These are phyloP conservation scores for Macquaria ambigua DNA, from an alignment of 2,113 vertebrate genomes.

Conservation along the genomic window DNA sequence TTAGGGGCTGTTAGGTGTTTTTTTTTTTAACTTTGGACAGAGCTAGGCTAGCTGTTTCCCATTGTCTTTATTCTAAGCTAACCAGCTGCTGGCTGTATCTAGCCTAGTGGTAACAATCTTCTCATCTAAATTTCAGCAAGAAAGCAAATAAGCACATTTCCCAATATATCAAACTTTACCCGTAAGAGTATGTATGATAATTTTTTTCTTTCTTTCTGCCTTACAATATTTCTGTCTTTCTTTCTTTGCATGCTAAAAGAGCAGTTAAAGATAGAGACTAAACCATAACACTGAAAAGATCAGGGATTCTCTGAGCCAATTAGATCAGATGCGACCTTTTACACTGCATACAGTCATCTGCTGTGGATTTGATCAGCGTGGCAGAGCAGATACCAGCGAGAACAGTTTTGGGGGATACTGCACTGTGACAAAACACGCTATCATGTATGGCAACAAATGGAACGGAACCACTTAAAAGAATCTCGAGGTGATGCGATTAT, in stretches of 20 bases:
- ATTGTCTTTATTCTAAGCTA: neutral
- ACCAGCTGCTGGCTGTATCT: neutral
- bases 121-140: neutral
- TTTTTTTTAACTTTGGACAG: neutral
- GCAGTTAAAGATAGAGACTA: neutral
- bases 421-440: neutral
- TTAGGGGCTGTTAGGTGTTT: neutral
- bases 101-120: neutral
- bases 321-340: constrained; percentile 36
- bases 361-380: constrained; percentile 11
- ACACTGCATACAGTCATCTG: neutral
- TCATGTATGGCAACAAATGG: neutral
- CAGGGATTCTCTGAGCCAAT: constrained; percentile 15
- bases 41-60: neutral
- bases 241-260: constrained; percentile 7
- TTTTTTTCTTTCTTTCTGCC: constrained; percentile 3
- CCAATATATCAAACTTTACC: neutral
- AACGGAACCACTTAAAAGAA: constrained; percentile 10
- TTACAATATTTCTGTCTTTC: neutral
- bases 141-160: neutral
- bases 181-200: neutral
- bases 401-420: neutral
- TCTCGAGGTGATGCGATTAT: constrained; percentile 20
- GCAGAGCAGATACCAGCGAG: neutral
- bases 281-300: constrained; percentile 20